Conservation (phyloP, 2,888 invertebrate species). For the Clusia tigrina region DNA sequence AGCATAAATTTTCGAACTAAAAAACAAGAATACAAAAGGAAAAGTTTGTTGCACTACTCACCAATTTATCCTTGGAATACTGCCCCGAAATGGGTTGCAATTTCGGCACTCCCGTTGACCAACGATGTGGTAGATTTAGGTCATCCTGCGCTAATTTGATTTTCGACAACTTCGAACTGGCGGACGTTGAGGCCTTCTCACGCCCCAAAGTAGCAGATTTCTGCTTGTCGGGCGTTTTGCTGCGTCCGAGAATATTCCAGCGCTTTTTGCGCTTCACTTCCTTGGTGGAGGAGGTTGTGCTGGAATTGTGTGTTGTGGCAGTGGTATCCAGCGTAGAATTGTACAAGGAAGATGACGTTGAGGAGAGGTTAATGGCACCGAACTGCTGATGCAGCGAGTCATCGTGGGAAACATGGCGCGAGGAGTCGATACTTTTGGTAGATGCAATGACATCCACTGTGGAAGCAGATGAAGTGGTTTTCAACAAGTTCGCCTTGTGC, state of each 20-base stretch:
- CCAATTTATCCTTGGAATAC: constrained; percentile 83
- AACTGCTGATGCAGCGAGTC: constrained; percentile 54
- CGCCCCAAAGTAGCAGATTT: constrained; percentile 76
- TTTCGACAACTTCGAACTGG: constrained; percentile 56
- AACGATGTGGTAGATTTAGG: constrained; percentile 70
- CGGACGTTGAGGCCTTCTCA: constrained; percentile 66
- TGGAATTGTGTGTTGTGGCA: constrained; percentile 31
- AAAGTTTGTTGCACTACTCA: constrained; percentile 58
- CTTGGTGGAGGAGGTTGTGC: constrained; percentile 50
- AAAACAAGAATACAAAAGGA: neutral
- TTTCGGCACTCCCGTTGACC: constrained; percentile 77
- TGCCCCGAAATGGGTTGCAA: constrained; percentile 77
- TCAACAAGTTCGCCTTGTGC: constrained; percentile 50
- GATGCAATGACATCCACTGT: constrained; percentile 47
- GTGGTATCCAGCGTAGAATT: constrained; percentile 55
- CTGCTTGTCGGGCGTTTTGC: constrained; percentile 68
- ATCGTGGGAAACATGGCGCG: constrained; percentile 31
- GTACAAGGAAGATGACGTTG: constrained; percentile 59
- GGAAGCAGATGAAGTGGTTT: constrained; percentile 39
- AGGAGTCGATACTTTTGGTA: constrained; percentile 36
- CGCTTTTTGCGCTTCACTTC: constrained; percentile 73
- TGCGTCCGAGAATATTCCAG: constrained; percentile 75
- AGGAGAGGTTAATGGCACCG: constrained; percentile 57
- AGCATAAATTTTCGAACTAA: neutral
- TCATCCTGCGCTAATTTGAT: constrained; percentile 60